These are phyloP conservation scores for Aphelenchoides fujianensis DNA, from an alignment of 1,140 invertebrate species.

Conservation along the genomic window DNA sequence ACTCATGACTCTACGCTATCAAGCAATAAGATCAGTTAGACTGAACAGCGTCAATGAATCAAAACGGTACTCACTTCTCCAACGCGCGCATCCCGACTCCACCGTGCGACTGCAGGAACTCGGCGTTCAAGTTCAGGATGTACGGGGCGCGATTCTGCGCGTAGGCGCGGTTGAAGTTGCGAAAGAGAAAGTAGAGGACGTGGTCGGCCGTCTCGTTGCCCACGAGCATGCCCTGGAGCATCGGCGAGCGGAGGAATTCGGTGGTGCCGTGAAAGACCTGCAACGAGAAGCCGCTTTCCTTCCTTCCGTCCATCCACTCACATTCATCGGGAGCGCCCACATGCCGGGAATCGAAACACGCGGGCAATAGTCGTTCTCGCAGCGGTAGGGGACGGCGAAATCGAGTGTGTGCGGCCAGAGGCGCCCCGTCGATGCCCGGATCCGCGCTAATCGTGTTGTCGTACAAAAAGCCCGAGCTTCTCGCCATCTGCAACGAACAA, in stretches of 20 bases:
- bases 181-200: slow-evolving; percentile 14
- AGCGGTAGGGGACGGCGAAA: slow-evolving; percentile 34
- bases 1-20: no score
- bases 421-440: slow-evolving; percentile 27
- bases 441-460: slow-evolving; percentile 31
- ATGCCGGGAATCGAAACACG: slow-evolving; percentile 29
- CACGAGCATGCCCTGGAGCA: slow-evolving; percentile 31
- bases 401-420: slow-evolving; percentile 56
- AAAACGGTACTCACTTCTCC: slow-evolving; percentile 11
- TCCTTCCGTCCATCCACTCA: no score
- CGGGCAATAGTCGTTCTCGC: slow-evolving; percentile 38
- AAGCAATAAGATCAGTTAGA: no score
- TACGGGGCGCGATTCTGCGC: slow-evolving; percentile 47
- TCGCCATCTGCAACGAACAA: slow-evolving; percentile 52
- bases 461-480: slow-evolving; percentile 40
- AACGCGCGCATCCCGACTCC: slow-evolving; percentile 28
- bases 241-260: slow-evolving; percentile 10
- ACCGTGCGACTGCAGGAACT: slow-evolving; percentile 41
- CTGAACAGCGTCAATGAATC: slow-evolving; percentile 23
- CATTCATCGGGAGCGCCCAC: slow-evolving; percentile 35
- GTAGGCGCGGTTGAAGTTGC: slow-evolving; percentile 46
- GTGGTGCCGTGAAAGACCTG: not conserved
- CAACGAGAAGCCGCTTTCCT: no score
- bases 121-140: slow-evolving; percentile 41
- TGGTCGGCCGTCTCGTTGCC: slow-evolving; percentile 20